Percentiles rank a stretch among this genome's conserved stretches.
phyloP scores from a whole-genome alignment of 2,113 vertebrate genomes.

The Ochotona curzoniae region DNA sequence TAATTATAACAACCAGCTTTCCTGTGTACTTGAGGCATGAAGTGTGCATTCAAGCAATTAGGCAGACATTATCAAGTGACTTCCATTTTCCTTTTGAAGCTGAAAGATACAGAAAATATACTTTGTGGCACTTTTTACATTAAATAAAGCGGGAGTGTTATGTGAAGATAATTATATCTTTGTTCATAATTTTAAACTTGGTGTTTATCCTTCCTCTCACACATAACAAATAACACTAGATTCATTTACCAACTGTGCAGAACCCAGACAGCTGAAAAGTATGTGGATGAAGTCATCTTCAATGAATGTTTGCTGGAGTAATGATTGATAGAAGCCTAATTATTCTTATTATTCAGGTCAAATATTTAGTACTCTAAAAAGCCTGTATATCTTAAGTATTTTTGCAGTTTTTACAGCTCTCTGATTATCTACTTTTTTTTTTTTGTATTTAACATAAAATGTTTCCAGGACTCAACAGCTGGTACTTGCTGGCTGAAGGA shows the following conservation, averaged over 20 bases:
- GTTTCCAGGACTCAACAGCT: slow-evolving; percentile 83
- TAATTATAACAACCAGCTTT: slow-evolving; percentile 75
- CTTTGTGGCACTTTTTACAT: slow-evolving; percentile 64
- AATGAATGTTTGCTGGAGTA: not conserved
- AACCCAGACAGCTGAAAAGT: not conserved
- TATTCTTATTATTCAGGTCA: slow-evolving; percentile 74
- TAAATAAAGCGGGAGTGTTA: slow-evolving; percentile 69
- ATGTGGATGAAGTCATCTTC: slow-evolving; percentile 64
- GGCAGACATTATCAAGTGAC: slow-evolving; percentile 66
- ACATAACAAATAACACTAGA: slow-evolving; percentile 76
- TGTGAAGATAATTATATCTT: slow-evolving; percentile 82
- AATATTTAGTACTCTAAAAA: slow-evolving; percentile 70
- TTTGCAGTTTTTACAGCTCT: slow-evolving; percentile 81
- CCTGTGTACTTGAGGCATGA: slow-evolving; percentile 58
- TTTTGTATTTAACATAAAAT: slow-evolving; percentile 79
- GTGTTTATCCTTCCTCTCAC: slow-evolving; percentile 80
- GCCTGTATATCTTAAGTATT: slow-evolving; percentile 46
- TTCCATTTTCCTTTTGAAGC: slow-evolving; percentile 67
- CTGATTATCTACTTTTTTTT: slow-evolving; percentile 58
- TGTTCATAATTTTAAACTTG: slow-evolving; percentile 79
- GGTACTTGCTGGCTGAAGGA: slow-evolving; percentile 84
- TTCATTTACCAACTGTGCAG: slow-evolving; percentile 73
- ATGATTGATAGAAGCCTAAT: slow-evolving; percentile 72
- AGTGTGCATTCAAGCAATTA: slow-evolving; percentile 72
- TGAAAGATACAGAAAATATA: slow-evolving; percentile 64